Base-by-base conservation (phyloP, 2,797 vertebrate species). In the Mallotus villosus region DNA sequence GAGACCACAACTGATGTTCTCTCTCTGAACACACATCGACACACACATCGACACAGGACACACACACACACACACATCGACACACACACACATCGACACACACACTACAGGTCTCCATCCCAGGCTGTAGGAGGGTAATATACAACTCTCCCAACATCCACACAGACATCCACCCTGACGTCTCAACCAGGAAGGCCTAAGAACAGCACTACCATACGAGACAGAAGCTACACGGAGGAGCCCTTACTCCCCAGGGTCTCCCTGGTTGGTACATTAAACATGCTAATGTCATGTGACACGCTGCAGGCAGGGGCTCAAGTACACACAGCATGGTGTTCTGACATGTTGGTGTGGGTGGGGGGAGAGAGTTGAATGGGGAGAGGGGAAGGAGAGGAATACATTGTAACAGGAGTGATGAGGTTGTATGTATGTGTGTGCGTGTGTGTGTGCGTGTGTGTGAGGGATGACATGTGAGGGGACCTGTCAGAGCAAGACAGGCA, bases 401-500 rank as follows among this genome's bases (percentile, higher is more conserved):
- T 60, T 11, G 58, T 11, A 60, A 21, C 58, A 60, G 58, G 19
- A 8, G 21, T 25, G 57, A 58, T 60, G 55, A 58, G 55, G 37
- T 41, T 41, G 51, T 55, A n/a, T 55, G 51, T 16, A n/a, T 41
- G 37, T 41, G 37, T 41, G 11, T 41, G 9, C 9, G 37, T 41
- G 8, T 41, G 37, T 41, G 37, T 41, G 37, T 41, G 9, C 2
- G 37, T 41, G 37, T 41, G 37, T 41, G 37, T 41, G 37, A 41
- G 37, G 9, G 37, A 41, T 5, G 25, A 34, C 25, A 63, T 19
- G 29, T 63, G 76, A 68, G 64, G 61, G 70, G 76, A 27, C 80
- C 81, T 74, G 78, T 81, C 83, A 81, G 77, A 77, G 73, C 71
- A 75, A 83, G 81, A 81, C 71, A 78, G 75, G 82, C 32, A 67